Evolutionary conservation across 2,797 vertebrate genomes (phyloP).

Genomic region (Nyctalus aviator): DNA sequence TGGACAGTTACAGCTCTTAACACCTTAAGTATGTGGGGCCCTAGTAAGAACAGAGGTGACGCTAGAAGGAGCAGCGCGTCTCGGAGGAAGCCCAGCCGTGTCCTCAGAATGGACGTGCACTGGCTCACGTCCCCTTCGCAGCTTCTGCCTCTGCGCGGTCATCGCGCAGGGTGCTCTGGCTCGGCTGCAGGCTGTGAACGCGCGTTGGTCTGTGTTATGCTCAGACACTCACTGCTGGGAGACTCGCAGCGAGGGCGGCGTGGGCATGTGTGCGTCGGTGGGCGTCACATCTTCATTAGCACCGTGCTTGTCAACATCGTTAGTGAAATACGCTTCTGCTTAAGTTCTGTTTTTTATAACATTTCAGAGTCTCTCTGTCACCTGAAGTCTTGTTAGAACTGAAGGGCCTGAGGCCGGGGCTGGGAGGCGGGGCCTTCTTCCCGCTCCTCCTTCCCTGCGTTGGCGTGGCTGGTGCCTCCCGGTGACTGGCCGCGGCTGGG

Average conservation of each 20-base stretch:
- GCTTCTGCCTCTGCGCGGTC: neutral
- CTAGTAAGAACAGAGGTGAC: neutral
- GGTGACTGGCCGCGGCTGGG: fast-evolving
- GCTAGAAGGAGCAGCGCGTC: neutral
- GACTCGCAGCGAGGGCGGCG: too few species aligned
- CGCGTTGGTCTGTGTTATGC: neutral
- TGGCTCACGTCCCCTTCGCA: neutral
- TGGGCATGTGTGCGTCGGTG: fast-evolving
- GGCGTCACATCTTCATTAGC: fast-evolving
- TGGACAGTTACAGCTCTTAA: neutral
- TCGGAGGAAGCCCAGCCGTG: neutral
- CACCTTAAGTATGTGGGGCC: neutral
- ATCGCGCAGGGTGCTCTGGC: neutral
- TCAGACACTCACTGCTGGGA: neutral
- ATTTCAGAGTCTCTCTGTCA: neutral
- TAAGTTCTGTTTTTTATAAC: neutral
- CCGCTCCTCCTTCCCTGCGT: neutral
- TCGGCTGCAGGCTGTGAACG: neutral
- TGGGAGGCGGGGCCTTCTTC: neutral
- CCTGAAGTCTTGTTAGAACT: neutral
- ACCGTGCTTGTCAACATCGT: neutral
- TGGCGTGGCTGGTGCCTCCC: neutral
- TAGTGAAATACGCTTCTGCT: neutral
- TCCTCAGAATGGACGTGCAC: fast-evolving
- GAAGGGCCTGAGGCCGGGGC: neutral